These are phyloP conservation scores for Psylliodes chrysocephalus DNA, from an alignment of 2,888 invertebrate species.

Conservation along the genomic window DNA sequence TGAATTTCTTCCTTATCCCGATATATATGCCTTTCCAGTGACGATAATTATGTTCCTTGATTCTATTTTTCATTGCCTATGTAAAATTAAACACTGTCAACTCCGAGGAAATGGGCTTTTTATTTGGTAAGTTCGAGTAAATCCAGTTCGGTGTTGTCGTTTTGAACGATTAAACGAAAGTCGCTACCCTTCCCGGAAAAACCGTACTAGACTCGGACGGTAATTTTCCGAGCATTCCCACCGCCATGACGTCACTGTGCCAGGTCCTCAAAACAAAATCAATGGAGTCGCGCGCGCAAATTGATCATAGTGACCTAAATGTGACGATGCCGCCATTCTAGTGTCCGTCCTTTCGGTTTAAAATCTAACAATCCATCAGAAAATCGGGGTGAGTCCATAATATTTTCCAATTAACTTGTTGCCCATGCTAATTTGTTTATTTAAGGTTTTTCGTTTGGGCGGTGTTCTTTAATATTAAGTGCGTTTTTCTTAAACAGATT, in stretches of 20 bases:
- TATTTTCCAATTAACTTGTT: not conserved
- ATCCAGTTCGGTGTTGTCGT: not conserved
- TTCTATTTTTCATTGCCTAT: too few species aligned
- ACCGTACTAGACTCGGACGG: conserved; percentile 11
- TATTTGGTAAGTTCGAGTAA: too few species aligned
- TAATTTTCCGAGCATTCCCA: conserved; percentile 46
- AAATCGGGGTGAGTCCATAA: conserved; percentile 40
- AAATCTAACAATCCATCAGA: conserved; percentile 33
- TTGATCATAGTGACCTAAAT: conserved; percentile 62
- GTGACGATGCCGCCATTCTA: conserved; percentile 62
- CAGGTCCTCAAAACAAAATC: conserved; percentile 55
- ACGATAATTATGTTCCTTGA: too few species aligned
- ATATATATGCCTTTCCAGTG: too few species aligned
- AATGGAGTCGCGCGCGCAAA: conserved; percentile 58
- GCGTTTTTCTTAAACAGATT: conserved; percentile 15
- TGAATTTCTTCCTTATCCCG: too few species aligned
- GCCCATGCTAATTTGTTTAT: not conserved
- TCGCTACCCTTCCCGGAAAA: conserved; percentile 5
- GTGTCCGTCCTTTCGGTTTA: conserved; percentile 57
- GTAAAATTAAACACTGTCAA: too few species aligned
- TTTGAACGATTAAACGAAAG: not conserved
- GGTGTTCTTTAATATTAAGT: not conserved
- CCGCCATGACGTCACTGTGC: conserved; percentile 52
- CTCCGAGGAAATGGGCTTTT: too few species aligned
- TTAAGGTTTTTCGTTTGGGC: not conserved